Base-by-base conservation (phyloP, 1,140 invertebrate genomes). In the Harpegnathos saltator region DNA sequence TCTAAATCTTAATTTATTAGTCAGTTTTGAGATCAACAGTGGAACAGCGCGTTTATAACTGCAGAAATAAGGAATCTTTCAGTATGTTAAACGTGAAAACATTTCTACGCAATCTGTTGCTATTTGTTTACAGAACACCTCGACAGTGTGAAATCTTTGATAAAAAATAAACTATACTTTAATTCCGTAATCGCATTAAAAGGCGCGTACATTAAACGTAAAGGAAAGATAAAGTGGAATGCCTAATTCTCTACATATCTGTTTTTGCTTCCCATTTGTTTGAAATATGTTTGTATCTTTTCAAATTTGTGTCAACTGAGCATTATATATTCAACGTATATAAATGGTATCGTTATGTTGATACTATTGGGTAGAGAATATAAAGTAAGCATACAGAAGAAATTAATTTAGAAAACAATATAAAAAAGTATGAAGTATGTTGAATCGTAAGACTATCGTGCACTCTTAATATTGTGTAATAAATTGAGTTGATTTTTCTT, bases 171-270 rank as follows among this genome's bases (percentile, higher is more conserved):
- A 4, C 12, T 75, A 77, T 29, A 48, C 11, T 83, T 75, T 26
- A 26, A 62, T 77, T 66, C 15, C 24, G 26, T 71, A 52, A 71
- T 62, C 63, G 81, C 48, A 62, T 48, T 77, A 44, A 69, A 50
- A 74, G 38, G 24, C 44, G 63, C 48, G 29, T 69, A 80, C 9
- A 80, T 65, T 50, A 33, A 68, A 80, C 1, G 11, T 63, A 15
- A 26, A 54, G 29, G 33, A 59, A 82, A 69, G 58, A 86, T 75
- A 72, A 66, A 87, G 66, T 83, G 84, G 72, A 87, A 87, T 87
- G 71, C 33, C 54, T 80, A 15, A 75, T 38, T 26, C 65, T 71
- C 61, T 3, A 77, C 12, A 22, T 14, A 52, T 33, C 71, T 29
- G 24, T 26, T 50, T 65, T 22, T 66, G 44, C 33, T 56, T 81